Conservation (phyloP, 2,113 vertebrate genomes). For the Mus musculus region GRCm39 chr13:32707501-32708000, state of each 20-base stretch:
- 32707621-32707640: background rate
- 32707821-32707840: background rate
- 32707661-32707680: background rate
- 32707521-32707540: background rate
- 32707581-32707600: background rate
- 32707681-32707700: background rate
- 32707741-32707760: background rate
- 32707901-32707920: background rate
- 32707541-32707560: background rate
- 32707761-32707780: background rate
- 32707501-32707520: background rate
- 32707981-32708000: background rate
- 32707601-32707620: background rate
- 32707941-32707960: background rate
- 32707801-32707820: background rate
- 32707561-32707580: too few species aligned
- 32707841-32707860: background rate
- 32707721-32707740: background rate
- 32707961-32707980: background rate
- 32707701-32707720: background rate
- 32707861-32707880: background rate
- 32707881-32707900: background rate
- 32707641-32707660: background rate
- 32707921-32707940: background rate
- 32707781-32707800: background rate